Evolutionary conservation across 2,888 invertebrate species (phyloP).

Genomic region (Nomada hirtipes): DNA sequence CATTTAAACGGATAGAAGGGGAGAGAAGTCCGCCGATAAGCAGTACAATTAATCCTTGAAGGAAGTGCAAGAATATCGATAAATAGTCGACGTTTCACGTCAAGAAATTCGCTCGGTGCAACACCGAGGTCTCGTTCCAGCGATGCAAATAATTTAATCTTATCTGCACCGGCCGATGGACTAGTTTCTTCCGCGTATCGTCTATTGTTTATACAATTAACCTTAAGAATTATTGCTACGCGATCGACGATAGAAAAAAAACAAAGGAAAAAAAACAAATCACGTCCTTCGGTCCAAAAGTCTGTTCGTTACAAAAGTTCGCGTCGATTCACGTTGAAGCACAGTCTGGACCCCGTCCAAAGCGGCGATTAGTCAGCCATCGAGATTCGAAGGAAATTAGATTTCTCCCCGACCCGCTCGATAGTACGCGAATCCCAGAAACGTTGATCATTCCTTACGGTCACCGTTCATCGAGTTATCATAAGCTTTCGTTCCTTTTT

Average conservation of each 20-base stretch:
- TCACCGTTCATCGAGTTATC: neutral
- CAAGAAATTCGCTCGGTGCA: slow-evolving; percentile 5
- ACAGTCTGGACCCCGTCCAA: slow-evolving; percentile 55
- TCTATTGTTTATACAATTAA: slow-evolving; percentile 19
- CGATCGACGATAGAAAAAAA: neutral
- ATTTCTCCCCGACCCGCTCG: slow-evolving; percentile 9
- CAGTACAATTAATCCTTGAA: neutral
- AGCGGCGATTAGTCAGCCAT: neutral
- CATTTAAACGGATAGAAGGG: neutral
- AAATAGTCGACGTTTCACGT: neutral
- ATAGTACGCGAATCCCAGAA: neutral
- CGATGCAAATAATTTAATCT: slow-evolving; percentile 3
- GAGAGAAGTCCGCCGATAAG: neutral
- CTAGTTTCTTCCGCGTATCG: slow-evolving; percentile 32
- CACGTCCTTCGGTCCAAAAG: slow-evolving; percentile 8
- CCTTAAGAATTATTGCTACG: neutral
- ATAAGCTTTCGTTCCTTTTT: neutral
- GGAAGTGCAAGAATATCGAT: neutral
- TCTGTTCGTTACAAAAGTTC: slow-evolving; percentile 16
- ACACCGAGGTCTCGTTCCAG: slow-evolving; percentile 2
- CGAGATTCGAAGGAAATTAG: slow-evolving; percentile 26
- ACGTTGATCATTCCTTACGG: neutral
- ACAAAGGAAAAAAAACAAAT: neutral
- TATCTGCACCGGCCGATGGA: slow-evolving; percentile 19
- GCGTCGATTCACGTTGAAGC: slow-evolving; percentile 16